These are phyloP conservation scores for Scophthalmus maximus DNA, from an alignment of 2,113 vertebrate species.

Conservation along the genomic window DNA sequence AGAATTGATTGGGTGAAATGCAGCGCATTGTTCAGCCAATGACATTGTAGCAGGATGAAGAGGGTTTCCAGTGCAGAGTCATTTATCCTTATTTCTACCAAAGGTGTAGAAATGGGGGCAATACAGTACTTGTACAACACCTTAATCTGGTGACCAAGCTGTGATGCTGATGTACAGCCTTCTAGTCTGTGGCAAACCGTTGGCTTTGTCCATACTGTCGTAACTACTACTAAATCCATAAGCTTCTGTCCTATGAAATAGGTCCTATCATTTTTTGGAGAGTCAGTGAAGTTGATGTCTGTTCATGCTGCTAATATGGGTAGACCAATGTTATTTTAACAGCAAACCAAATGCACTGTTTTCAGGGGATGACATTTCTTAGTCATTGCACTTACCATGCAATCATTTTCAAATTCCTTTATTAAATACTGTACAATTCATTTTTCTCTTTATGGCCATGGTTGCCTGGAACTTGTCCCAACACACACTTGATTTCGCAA, in stretches of 20 bases:
- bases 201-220: background rate
- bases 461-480: no score
- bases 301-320: background rate
- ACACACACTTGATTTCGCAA: no score
- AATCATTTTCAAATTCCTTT: no score
- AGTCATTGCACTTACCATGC: no score
- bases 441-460: no score
- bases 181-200: background rate
- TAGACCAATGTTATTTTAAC: background rate
- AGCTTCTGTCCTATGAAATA: no score
- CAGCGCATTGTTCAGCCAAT: slow-evolving; percentile 13
- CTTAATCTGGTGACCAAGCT: background rate
- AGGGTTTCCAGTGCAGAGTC: slow-evolving; percentile 3
- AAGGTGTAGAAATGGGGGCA: background rate
- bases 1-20: slow-evolving; percentile 12
- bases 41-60: slow-evolving; percentile 33
- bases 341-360: no score
- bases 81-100: slow-evolving; percentile 19
- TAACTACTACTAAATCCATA: background rate
- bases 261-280: no score
- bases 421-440: no score
- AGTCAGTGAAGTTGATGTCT: background rate
- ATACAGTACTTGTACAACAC: background rate
- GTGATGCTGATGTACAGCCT: background rate
- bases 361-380: no score